Conservation (phyloP, 2,888 invertebrate species). For the Branchellion lobata region DNA sequence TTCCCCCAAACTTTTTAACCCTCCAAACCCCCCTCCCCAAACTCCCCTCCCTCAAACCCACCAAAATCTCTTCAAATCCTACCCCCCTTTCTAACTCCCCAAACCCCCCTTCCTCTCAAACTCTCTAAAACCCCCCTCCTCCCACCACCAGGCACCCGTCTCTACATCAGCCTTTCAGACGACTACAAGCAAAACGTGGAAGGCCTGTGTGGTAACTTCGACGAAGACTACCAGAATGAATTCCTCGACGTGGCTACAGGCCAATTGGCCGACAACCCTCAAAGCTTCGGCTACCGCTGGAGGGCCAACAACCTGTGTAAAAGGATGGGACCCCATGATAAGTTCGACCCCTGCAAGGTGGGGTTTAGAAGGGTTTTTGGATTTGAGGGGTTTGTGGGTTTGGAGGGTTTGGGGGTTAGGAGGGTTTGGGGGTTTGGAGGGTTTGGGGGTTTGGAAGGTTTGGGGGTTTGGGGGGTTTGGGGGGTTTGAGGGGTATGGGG, state of each 20-base stretch:
- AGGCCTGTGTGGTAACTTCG: slow-evolving; percentile 51
- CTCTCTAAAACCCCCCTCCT: too few relatives aligned
- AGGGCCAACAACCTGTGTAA: slow-evolving; percentile 44
- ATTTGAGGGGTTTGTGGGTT: background rate
- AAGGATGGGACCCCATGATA: background rate
- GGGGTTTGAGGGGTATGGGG: too few relatives aligned
- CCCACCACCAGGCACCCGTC: slow-evolving; percentile 47
- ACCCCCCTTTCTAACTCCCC: too few relatives aligned
- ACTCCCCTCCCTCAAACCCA: too few relatives aligned
- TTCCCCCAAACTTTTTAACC: too few relatives aligned
- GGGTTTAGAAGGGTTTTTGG: background rate
- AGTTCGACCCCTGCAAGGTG: slow-evolving; percentile 49
- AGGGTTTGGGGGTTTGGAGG: background rate
- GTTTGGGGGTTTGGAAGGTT: too few relatives aligned
- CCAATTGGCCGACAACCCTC: slow-evolving; percentile 35
- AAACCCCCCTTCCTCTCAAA: too few relatives aligned
- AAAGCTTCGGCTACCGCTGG: slow-evolving; percentile 49
- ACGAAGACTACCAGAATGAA: slow-evolving; percentile 49
- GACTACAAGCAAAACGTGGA: slow-evolving; percentile 46
- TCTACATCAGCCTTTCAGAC: slow-evolving; percentile 47
- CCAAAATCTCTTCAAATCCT: too few relatives aligned
- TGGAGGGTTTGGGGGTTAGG: background rate
- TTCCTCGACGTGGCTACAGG: slow-evolving; percentile 46
- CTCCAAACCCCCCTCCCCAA: background rate
- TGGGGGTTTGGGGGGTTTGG: too few relatives aligned